phyloP scores from a whole-genome alignment of 30 jellyfish, hydroid and myxozoan genomes.

The Phacellophora camtschatica region DNA sequence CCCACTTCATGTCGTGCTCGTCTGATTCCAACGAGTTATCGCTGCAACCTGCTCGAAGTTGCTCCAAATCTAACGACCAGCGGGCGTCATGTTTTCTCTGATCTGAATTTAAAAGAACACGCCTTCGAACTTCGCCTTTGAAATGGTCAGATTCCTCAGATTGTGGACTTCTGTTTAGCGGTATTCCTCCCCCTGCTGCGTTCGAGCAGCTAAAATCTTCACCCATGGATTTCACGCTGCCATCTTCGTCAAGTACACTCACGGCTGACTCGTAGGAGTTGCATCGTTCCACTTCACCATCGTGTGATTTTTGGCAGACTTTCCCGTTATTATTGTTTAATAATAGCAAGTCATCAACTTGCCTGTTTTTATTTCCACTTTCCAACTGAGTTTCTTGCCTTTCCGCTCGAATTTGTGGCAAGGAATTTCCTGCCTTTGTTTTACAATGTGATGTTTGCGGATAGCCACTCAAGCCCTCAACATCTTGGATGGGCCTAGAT shows the following conservation, averaged over 20 bases:
- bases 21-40: neutral
- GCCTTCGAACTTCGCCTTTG: conserved; percentile 36
- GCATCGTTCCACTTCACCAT: too few relatives aligned
- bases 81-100: conserved; percentile 57
- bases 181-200: conserved; percentile 7
- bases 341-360: neutral
- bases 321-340: too few relatives aligned
- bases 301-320: too few relatives aligned
- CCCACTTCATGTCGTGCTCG: conserved; percentile 44
- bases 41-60: conserved; percentile 50
- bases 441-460: neutral
- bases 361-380: neutral
- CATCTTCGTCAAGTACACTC: too few relatives aligned
- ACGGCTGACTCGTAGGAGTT: too few relatives aligned
- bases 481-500: neutral
- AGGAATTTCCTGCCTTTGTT: neutral
- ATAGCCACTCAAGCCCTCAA: neutral
- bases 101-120: conserved; percentile 16
- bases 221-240: too few relatives aligned
- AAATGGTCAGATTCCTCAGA: neutral
- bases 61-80: conserved; percentile 64
- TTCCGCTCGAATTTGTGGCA: conserved; percentile 53
- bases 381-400: conserved; percentile 19
- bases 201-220: neutral
- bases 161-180: too few relatives aligned